Percentiles rank a stretch among this genome's conserved stretches.
These are phyloP conservation scores for Malacosoma neustria DNA, from an alignment of 2,888 invertebrate genomes.

Conservation along the genomic window DNA sequence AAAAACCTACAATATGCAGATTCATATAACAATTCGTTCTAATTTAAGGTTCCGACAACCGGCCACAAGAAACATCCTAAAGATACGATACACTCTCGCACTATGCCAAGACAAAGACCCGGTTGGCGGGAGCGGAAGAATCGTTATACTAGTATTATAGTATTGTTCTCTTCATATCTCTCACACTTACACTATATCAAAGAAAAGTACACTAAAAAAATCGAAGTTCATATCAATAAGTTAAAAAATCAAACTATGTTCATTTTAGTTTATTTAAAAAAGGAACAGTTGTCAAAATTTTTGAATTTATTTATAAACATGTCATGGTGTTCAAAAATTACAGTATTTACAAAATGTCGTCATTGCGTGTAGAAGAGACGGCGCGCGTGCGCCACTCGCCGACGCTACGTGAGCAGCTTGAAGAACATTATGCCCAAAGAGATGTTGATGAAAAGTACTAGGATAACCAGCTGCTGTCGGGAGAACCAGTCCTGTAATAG, in stretches of 20 bases:
- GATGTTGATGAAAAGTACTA: constrained; percentile 95
- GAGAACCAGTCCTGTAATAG: constrained; percentile 93
- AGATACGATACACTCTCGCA: constrained; percentile 49
- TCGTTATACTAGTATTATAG: constrained; percentile 33
- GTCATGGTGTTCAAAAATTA: constrained; percentile 39
- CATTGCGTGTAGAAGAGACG: constrained; percentile 24
- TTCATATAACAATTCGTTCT: constrained; percentile 47
- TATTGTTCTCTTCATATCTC: constrained; percentile 38
- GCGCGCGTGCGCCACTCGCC: constrained; percentile 65
- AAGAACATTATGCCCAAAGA: constrained; percentile 96
- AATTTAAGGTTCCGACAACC: constrained; percentile 41
- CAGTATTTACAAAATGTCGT: constrained; percentile 48
- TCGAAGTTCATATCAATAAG: constrained; percentile 51
- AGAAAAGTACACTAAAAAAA: constrained; percentile 61
- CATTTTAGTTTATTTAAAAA: constrained; percentile 21
- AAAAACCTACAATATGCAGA: constrained; percentile 60
- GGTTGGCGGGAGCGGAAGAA: constrained; percentile 39
- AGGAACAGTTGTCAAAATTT: constrained; percentile 34
- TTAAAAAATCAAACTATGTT: constrained; percentile 31
- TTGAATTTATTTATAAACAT: not conserved
- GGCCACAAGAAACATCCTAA: constrained; percentile 31
- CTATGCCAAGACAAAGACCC: constrained; percentile 36
- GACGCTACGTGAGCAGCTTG: constrained; percentile 94
- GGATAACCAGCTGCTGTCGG: constrained; percentile 94
- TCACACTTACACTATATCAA: constrained; percentile 60